These are phyloP conservation scores for Macropus fuliginosus DNA, from an alignment of 2,797 vertebrate species.

Conservation along the genomic window DNA sequence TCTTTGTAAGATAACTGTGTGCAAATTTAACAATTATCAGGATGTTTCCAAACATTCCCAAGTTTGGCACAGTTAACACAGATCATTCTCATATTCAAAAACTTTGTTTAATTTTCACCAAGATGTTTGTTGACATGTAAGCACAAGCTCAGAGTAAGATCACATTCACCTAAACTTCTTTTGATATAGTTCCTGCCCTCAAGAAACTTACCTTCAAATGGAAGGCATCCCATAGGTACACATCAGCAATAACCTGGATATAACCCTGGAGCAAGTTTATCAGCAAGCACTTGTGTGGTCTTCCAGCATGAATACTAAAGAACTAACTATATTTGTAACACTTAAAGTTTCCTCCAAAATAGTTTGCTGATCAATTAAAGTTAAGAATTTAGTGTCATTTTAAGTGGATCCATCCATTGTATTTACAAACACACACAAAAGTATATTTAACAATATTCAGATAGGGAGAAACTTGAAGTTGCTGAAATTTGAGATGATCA, in stretches of 20 bases:
- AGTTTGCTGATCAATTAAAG: not conserved
- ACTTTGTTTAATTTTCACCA: not conserved
- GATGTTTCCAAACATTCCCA: not conserved
- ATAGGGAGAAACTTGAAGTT: conserved; percentile 46
- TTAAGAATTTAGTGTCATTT: not conserved
- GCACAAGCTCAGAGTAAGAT: not conserved
- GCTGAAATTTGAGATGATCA: conserved; percentile 42
- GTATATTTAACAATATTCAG: not conserved
- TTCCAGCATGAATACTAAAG: not conserved
- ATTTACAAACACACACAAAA: not conserved
- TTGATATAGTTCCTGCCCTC: not conserved
- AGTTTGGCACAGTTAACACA: not conserved
- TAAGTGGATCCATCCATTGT: not conserved
- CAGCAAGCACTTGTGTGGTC: not conserved
- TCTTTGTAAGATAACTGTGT: not conserved
- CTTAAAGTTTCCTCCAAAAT: not conserved
- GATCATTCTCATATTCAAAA: not conserved
- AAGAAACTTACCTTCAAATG: not conserved
- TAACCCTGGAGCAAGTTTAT: not conserved
- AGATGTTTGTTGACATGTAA: not conserved
- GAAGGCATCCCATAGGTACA: not conserved
- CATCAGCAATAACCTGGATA: not conserved
- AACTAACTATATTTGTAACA: not conserved
- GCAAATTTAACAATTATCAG: not conserved
- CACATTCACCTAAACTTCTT: not conserved